phyloP scores from a whole-genome alignment of 2,888 invertebrate genomes.

The Anthrax anthrax region DNA sequence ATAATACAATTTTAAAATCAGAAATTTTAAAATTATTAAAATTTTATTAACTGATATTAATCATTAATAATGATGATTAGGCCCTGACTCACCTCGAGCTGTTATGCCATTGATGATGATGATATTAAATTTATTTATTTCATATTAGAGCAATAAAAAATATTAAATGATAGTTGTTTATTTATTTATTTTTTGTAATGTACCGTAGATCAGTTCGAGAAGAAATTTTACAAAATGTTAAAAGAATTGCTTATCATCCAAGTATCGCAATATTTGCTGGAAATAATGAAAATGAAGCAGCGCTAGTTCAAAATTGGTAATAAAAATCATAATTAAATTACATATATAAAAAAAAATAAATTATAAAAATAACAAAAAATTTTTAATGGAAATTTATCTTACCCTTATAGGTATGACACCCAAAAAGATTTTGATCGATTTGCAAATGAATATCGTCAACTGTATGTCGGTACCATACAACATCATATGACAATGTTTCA shows the following conservation, averaged over 20 bases:
- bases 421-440: slow-evolving; percentile 39
- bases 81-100: too few relatives aligned
- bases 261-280: slow-evolving; percentile 84
- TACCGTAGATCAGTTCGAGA: slow-evolving; percentile 51
- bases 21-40: too few relatives aligned
- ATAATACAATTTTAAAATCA: too few relatives aligned
- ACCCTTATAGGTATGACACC: slow-evolving; percentile 40
- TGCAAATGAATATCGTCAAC: slow-evolving; percentile 59
- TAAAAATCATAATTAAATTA: background rate
- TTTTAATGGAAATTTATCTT: slow-evolving; percentile 6
- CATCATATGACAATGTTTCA: slow-evolving; percentile 37
- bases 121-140: too few relatives aligned
- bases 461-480: slow-evolving; percentile 67
- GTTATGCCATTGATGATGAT: too few relatives aligned
- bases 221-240: slow-evolving; percentile 71
- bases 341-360: slow-evolving; percentile 20
- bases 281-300: slow-evolving; percentile 94
- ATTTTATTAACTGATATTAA: too few relatives aligned
- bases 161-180: too few relatives aligned
- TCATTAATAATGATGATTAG: too few relatives aligned
- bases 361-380: slow-evolving; percentile 6
- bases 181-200: too few relatives aligned
- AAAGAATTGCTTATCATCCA: slow-evolving; percentile 70
- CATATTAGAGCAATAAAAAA: too few relatives aligned
- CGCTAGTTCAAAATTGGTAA: slow-evolving; percentile 65